Percentiles rank a stretch among this genome's conserved stretches.
These are phyloP conservation scores for Sceliomorpha sp. DNA, from an alignment of 2,888 invertebrate species.

Conservation along the genomic window DNA sequence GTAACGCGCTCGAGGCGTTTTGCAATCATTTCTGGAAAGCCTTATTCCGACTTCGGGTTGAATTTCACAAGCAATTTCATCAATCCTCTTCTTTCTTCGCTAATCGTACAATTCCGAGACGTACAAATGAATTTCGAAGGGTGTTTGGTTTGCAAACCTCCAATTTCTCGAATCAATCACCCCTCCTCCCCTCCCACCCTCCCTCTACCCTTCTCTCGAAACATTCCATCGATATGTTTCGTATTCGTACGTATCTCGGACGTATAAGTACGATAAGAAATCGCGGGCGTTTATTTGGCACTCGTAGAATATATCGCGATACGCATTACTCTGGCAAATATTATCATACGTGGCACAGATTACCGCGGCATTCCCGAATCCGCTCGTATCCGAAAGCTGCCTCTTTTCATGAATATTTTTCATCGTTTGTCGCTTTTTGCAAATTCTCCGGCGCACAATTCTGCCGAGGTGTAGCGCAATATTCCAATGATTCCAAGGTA, in stretches of 20 bases:
- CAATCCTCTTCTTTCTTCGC: constrained; percentile 3
- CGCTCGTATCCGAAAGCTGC: constrained; percentile 42
- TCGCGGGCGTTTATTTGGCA: constrained; percentile 31
- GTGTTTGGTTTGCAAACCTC: neutral
- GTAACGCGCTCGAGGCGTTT: constrained; percentile 6
- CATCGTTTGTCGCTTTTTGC: constrained; percentile 55
- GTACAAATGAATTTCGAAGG: constrained; percentile 17
- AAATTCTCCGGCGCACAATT: constrained; percentile 46
- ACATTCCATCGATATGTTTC: no score
- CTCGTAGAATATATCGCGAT: constrained; percentile 30
- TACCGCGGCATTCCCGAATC: constrained; percentile 31
- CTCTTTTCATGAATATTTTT: constrained; percentile 55
- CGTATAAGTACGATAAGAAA: constrained; percentile 36
- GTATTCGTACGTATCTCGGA: constrained; percentile 14
- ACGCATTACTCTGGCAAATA: constrained; percentile 48
- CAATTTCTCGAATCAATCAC: neutral
- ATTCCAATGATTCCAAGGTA: constrained; percentile 50
- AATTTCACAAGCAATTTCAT: constrained; percentile 21
- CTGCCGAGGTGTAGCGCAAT: constrained; percentile 38
- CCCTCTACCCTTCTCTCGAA: no score
- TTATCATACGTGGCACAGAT: constrained; percentile 49
- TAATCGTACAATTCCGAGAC: constrained; percentile 12
- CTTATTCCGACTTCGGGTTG: constrained; percentile 8
- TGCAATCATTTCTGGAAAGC: constrained; percentile 7
- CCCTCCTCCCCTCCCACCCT: no score